These are phyloP conservation scores for Boleophthalmus pectinirostris DNA, from an alignment of 2,113 vertebrate genomes.

Conservation along the genomic window DNA sequence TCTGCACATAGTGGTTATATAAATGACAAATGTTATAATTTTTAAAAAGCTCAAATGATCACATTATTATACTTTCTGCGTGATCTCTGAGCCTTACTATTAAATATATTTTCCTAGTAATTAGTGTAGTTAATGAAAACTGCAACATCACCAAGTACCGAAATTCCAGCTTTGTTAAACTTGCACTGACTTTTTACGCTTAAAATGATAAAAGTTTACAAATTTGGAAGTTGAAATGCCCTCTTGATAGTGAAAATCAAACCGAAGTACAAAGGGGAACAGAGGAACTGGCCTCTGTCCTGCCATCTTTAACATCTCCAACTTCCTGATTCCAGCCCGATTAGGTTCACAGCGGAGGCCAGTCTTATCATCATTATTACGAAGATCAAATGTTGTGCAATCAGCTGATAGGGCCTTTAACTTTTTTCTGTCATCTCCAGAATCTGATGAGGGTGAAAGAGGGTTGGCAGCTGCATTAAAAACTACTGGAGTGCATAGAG, in stretches of 20 bases:
- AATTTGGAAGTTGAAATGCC: conserved; percentile 18
- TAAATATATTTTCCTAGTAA: no score
- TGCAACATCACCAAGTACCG: no score
- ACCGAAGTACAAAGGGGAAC: conserved; percentile 24
- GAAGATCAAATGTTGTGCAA: conserved; percentile 60
- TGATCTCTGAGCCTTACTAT: no score
- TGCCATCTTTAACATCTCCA: conserved; percentile 47
- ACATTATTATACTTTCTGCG: no score
- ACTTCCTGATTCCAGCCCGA: conserved; percentile 54
- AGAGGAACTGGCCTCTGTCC: conserved; percentile 37
- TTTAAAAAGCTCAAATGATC: no score
- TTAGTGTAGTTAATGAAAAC: no score
- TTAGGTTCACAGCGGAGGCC: conserved; percentile 63
- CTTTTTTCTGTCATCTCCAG: conserved; percentile 81
- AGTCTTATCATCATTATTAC: conserved; percentile 53
- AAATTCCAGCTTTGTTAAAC: not conserved
- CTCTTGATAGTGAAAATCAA: conserved; percentile 31
- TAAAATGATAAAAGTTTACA: not conserved
- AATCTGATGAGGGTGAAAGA: conserved; percentile 66
- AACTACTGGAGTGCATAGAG: conserved; percentile 98
- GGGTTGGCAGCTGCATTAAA: conserved; percentile 81
- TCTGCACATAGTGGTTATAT: no score
- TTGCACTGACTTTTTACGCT: not conserved
- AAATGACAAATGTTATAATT: no score
- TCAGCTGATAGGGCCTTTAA: conserved; percentile 67